Base-by-base conservation (phyloP, 2,888 invertebrate species). In the Lasioglossum vierecki region DNA sequence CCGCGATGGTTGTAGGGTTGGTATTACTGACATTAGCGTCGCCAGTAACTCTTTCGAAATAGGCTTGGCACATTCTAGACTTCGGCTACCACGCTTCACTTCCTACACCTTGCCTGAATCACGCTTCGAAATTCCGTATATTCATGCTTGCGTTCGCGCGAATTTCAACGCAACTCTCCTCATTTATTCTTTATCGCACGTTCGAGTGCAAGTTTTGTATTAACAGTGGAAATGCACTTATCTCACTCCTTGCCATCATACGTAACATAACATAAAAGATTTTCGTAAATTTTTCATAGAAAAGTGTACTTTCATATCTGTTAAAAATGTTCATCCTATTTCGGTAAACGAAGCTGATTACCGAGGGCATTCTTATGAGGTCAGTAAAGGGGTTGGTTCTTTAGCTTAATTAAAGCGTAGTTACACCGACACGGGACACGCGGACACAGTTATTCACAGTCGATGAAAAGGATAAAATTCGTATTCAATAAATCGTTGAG, bases 11-110 rank as follows among this genome's bases (percentile, higher is more conserved):
- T 89, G 91, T 82, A 90, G 86, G 88, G 88, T 88, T 88, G 89
- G 91, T 91, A 93, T 93, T 94, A 93, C 93, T 89, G 93, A 93
- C 93, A 93, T 93, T 93, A 94, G 92, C 91, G 91, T 93, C 91
- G 90, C 88, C 90, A 88, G 91, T 94, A 93, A 93, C 91, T 94
- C 93, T 92, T 92, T 91, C 87, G 89, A 88, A 93, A 93, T 92
- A 91, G 91, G 91, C 91, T 93, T 93, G 93, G 93, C 93, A 92
- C 91, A 89, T 91, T 90, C 88, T 73, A 66, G 57, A 63, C 85
- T 66, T 76, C 82, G 53, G 76, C 81, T 72, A 68, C 73, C 57
- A 75, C 74, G 84, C 76, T 88, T 77, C 83, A 80, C 79, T 88
- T 87, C 81, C 82, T 86, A 75, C 76, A 82, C 79, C 84, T 79